Evolutionary conservation across 2,888 invertebrate genomes (phyloP).

Genomic region (Bellardia bayeri): DNA sequence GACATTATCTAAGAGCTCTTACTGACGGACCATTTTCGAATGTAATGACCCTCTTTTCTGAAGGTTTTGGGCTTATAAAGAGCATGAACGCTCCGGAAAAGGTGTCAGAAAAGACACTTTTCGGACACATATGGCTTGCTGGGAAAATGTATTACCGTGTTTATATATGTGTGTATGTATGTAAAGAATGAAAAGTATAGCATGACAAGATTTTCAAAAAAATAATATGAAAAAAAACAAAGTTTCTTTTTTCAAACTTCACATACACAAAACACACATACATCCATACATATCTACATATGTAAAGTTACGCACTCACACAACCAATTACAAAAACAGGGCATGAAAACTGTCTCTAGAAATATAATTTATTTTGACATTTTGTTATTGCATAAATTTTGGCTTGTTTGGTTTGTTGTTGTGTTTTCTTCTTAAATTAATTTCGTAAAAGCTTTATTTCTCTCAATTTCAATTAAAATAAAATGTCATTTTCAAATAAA

Average conservation of each 20-base stretch:
- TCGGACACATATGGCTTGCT: no score
- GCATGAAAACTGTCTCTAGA: neutral
- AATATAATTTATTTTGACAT: constrained; percentile 4
- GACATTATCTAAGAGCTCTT: no score
- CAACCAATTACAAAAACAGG: neutral
- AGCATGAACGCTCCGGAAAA: no score
- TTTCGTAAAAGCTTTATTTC: constrained; percentile 9
- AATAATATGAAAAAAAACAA: constrained; percentile 15
- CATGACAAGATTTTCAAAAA: constrained; percentile 37
- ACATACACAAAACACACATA: constrained; percentile 3
- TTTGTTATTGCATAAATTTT: neutral
- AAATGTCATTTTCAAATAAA: constrained; percentile 23
- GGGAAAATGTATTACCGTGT: constrained; percentile 20
- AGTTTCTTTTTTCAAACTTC: constrained; percentile 7
- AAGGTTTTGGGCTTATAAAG: no score
- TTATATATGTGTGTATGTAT: neutral
- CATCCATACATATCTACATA: neutral
- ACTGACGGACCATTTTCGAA: no score
- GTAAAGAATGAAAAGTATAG: constrained; percentile 13
- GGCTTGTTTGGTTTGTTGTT: neutral
- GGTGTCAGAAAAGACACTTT: no score
- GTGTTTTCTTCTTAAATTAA: constrained; percentile 4
- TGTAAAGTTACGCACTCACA: neutral
- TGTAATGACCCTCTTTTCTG: no score
- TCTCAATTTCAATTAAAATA: constrained; percentile 25